Evolutionary conservation across 92 coral and sea anemone genomes (phyloP).

Genomic region (Epizoanthus illoricatus): DNA sequence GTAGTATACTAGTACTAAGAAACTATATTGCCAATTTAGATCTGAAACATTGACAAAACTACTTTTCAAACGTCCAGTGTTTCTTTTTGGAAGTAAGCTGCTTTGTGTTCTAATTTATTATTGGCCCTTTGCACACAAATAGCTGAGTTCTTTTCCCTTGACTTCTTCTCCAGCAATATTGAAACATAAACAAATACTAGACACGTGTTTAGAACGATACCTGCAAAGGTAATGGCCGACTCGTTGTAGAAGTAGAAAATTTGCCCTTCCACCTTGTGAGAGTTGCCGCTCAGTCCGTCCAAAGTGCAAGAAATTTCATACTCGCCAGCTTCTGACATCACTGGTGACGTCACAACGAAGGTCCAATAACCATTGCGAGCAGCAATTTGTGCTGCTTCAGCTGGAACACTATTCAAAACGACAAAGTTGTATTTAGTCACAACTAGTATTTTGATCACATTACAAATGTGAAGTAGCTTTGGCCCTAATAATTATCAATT

Average conservation of each 20-base stretch:
- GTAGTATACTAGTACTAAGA: no score
- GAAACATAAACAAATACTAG: background rate
- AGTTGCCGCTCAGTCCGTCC: background rate
- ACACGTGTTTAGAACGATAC: background rate
- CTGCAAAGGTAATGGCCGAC: conserved; percentile 33
- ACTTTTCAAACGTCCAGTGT: no score
- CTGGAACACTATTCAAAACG: background rate
- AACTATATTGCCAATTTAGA: no score
- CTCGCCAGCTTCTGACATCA: conserved; percentile 1
- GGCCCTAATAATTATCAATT: no score
- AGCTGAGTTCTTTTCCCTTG: no score
- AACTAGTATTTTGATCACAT: no score
- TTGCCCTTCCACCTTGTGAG: conserved; percentile 25
- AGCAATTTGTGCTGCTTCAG: background rate
- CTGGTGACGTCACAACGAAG: conserved; percentile 7
- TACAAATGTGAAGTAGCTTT: no score
- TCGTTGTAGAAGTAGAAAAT: conserved; percentile 41
- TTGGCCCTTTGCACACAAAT: no score
- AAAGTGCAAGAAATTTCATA: conserved; percentile 36
- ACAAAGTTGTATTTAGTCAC: background rate
- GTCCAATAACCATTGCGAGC: background rate
- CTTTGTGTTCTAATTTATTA: no score
- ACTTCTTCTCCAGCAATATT: background rate
- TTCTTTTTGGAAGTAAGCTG: no score
- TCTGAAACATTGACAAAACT: no score